Percentiles rank a stretch among this genome's conserved stretches.
Conservation (phyloP, 2,113 vertebrate genomes). For the Anolis carolinensis region DNA sequence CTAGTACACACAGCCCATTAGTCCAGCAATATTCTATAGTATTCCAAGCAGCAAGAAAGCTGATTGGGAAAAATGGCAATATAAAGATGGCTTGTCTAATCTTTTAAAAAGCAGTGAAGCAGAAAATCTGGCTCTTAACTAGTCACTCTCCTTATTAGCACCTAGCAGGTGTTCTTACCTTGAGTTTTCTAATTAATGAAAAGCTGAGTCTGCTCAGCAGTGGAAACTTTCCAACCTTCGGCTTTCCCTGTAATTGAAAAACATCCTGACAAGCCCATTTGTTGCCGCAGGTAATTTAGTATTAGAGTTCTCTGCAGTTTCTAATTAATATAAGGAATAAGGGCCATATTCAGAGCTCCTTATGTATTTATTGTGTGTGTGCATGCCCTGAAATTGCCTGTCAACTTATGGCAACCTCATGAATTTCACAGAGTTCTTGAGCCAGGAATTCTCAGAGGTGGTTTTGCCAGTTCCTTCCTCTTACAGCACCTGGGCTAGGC, state of each 20-base stretch:
- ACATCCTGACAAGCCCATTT: slow-evolving; percentile 32
- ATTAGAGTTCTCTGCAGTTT: slow-evolving; percentile 49
- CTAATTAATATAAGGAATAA: no score
- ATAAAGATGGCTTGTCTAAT: slow-evolving; percentile 30
- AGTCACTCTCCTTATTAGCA: slow-evolving; percentile 8
- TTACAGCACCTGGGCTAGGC: slow-evolving; percentile 27
- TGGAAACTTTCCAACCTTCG: slow-evolving; percentile 40
- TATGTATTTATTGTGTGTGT: no score
- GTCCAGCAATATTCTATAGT: slow-evolving; percentile 38
- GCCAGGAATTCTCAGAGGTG: no score
- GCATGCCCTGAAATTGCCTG: no score
- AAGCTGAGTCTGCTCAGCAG: neutral
- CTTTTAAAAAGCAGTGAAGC: slow-evolving; percentile 27
- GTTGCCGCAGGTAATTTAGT: slow-evolving; percentile 60
- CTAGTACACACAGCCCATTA: neutral
- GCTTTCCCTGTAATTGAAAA: slow-evolving; percentile 5
- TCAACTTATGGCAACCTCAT: no score
- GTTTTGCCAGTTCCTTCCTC: no score
- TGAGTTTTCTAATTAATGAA: slow-evolving; percentile 1
- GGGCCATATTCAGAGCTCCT: no score
- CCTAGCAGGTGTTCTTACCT: slow-evolving; percentile 53
- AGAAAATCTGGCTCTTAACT: slow-evolving; percentile 27
- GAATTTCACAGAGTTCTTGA: no score
- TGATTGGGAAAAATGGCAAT: neutral
- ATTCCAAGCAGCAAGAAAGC: slow-evolving; percentile 38